Evolutionary conservation across 2,113 vertebrate genomes (phyloP).

Genomic region (Melanocharis versteri): DNA sequence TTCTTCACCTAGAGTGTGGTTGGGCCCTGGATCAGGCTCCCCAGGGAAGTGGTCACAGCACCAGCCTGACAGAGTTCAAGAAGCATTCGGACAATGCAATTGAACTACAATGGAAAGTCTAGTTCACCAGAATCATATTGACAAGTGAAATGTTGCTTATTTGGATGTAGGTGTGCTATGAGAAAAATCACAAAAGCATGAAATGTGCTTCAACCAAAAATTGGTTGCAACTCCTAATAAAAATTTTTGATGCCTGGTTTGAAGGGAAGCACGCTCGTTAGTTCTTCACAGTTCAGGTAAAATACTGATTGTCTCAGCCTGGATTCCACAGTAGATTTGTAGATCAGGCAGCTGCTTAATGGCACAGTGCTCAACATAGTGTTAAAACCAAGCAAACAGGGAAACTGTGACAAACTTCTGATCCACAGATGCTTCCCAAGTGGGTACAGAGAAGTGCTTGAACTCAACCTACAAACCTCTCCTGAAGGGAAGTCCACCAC

Average conservation of each 20-base stretch:
- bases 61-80: background rate
- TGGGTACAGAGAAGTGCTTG: background rate
- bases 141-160: background rate
- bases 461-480: background rate
- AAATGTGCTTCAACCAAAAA: background rate
- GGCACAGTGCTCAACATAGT: background rate
- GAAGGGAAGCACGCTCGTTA: background rate
- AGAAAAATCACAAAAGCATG: background rate
- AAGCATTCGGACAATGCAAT: rapidly evolving
- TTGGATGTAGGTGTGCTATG: background rate
- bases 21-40: background rate
- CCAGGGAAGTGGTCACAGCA: no score
- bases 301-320: background rate
- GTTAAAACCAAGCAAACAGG: background rate
- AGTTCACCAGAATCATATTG: background rate
- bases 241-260: background rate
- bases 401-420: background rate
- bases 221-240: background rate
- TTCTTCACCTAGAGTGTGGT: background rate
- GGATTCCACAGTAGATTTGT: background rate
- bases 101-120: background rate
- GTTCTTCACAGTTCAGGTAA: background rate
- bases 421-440: background rate
- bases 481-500: background rate
- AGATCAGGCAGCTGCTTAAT: background rate